Conservation (phyloP, 2,888 invertebrate genomes). For the Drosophila koepferae region DNA sequence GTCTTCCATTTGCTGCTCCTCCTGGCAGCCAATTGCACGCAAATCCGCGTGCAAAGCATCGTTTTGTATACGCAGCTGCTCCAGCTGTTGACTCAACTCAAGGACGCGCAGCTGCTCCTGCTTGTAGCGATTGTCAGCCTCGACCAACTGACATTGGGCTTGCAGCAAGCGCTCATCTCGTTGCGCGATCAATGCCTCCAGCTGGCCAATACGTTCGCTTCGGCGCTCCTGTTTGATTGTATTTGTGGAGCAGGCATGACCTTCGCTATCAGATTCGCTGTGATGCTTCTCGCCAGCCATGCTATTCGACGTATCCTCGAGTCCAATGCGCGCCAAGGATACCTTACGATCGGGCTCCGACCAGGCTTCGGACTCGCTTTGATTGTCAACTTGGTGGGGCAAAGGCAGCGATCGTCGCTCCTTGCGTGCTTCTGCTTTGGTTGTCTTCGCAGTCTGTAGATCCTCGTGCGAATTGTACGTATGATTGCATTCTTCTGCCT, state of each 20-base stretch:
- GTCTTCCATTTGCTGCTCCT: conserved; percentile 52
- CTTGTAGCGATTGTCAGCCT: conserved; percentile 83
- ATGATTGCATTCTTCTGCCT: conserved; percentile 61
- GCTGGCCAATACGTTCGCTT: conserved; percentile 84
- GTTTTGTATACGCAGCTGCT: conserved; percentile 75
- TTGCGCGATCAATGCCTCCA: conserved; percentile 84
- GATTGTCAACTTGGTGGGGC: conserved; percentile 70
- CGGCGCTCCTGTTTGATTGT: conserved; percentile 63
- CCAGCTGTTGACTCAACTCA: conserved; percentile 75
- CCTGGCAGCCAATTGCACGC: conserved; percentile 65
- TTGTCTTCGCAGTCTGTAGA: conserved; percentile 69
- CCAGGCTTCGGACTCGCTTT: conserved; percentile 93
- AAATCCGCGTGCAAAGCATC: conserved; percentile 78
- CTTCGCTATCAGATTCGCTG: conserved; percentile 84
- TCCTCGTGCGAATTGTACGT: conserved; percentile 82
- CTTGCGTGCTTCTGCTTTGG: conserved; percentile 76
- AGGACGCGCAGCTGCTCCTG: conserved; percentile 80
- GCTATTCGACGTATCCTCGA: conserved; percentile 85
- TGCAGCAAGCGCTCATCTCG: conserved; percentile 85
- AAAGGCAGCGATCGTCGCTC: conserved; percentile 83
- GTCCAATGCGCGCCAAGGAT: conserved; percentile 92
- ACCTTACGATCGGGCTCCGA: conserved; percentile 94
- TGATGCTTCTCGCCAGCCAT: conserved; percentile 45
- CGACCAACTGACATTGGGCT: conserved; percentile 83
- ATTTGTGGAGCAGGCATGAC: conserved; percentile 44